phyloP scores from a whole-genome alignment of 2,113 vertebrate genomes.

The Lycocorax pyrrhopterus region DNA sequence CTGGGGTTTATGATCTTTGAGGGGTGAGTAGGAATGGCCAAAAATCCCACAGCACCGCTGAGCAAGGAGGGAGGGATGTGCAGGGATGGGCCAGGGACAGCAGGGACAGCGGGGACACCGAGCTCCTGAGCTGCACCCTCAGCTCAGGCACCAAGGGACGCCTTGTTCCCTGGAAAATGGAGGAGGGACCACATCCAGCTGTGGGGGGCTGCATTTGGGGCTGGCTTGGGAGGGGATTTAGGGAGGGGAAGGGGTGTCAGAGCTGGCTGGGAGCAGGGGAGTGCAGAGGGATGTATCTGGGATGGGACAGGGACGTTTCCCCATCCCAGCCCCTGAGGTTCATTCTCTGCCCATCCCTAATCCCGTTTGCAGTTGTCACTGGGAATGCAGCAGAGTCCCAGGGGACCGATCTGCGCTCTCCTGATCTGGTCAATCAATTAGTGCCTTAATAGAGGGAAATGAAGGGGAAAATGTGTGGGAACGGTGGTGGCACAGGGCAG shows the following conservation, averaged over 20 bases:
- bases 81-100: neutral
- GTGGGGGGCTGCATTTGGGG: neutral
- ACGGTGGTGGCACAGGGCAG: neutral
- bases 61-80: neutral
- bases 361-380: neutral
- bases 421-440: conserved; percentile 39
- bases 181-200: neutral
- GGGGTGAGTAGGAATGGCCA: neutral
- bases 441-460: conserved; percentile 37
- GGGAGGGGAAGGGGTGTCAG: neutral
- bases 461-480: conserved; percentile 35
- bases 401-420: neutral
- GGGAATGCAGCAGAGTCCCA: neutral
- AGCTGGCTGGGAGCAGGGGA: neutral
- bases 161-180: neutral
- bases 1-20: neutral
- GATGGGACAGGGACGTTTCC: fast-evolving
- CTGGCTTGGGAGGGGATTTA: neutral
- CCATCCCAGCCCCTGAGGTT: neutral
- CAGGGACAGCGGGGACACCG: neutral
- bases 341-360: neutral
- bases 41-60: fast-evolving
- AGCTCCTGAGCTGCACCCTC: neutral
- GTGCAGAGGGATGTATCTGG: fast-evolving
- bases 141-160: neutral